Evolutionary conservation across 2,113 vertebrate species (phyloP), one percentile per base, ranked within the genome.

Genomic region (Tretioscincus oriximinensis): DNA sequence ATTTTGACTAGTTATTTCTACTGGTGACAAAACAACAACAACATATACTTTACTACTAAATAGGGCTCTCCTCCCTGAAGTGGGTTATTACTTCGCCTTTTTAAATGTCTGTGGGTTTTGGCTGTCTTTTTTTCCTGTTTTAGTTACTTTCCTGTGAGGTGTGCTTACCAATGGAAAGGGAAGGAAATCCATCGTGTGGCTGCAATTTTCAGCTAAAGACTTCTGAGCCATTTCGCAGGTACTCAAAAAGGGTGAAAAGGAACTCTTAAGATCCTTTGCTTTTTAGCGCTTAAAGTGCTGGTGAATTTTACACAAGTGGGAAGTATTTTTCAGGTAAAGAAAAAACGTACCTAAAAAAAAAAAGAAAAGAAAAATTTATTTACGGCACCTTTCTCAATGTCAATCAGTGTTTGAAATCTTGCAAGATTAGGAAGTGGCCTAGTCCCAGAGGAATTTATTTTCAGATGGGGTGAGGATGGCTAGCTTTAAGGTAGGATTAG

Each of bases 301-400:
- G 86, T 83, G 90, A 90, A 71, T 71, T 86, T 78, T 85, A 85
- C 82, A 58, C 81, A 79, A 85, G 88, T 85, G 86, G 81, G 81
- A 91, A 93, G 85, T 90, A 95, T 95, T 95, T 94, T 96, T 84
- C 89, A 96, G 84, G 95, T 95, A 96, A 94, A 96, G 94, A 96
- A 92, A 86, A 89, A 84, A 81, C 81, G 70, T 87, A 41, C 35
- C 35, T 41, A 41, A 41, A 41, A 41, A 41, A 41, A 5, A 41
- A 41, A 41, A 41, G 35, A 41, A 41, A 41, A 41, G 60, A 61
- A 61, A 24, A 24, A 24, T 21, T 20, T 61, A 24, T 70, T 70
- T 70, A n/a, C 35, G 29, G 35, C 35, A 41, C 35, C 35, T 41
- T 41, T 41, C 35, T 41, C 35, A n/a, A n/a, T n/a, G n/a, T n/a